Base-by-base conservation (phyloP, 1,140 invertebrate genomes). In the Andricus grossulariae region DNA sequence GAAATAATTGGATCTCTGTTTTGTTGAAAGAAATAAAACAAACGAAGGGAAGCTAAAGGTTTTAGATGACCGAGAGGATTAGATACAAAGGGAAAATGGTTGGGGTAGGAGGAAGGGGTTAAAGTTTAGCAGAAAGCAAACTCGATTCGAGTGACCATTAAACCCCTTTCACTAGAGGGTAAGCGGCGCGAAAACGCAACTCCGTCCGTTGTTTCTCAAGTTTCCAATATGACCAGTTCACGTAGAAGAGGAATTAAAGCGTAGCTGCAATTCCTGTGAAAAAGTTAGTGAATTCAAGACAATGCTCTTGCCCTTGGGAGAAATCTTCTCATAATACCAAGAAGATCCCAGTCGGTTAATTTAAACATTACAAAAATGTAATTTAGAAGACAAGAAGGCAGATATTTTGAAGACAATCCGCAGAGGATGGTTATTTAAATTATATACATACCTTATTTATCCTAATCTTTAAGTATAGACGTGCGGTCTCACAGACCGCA, bases 111-210 rank as follows among this genome's bases (percentile, higher is more conserved):
- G 50, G 45, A 50, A 70, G 19, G 25, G 60, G 39, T 54, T 11
- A 54, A 49, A 50, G 60, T 50, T 60, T 52, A 66, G 39, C 66
- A 75, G 71, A 72, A 66, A 77, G 78, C 80, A 84, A 85, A 85
- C 77, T 85, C 82, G 76, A 84, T 84, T 84, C 78, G 80, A 84
- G 82, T 73, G 75, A 80, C 80, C 82, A 85, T 85, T 85, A 85
- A 85, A 84, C 74, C 80, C 72, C 71, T 72, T n/a, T 45, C 75
- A 66, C 49, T 19, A 76, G 32, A 76, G 71, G 49, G 51, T 15
- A 79, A 79, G 72, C 19, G 54, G 74, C 25, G 75, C 79, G 72
- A 76, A 80, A 83, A 84, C 80, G 73, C 77, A 49, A 75, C 77
- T 82, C 18, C 75, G 39, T 45, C 39, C n/a, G 66, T 83, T 81